A percentile compares a stretch with the other conserved stretches of the same genome.
phyloP scores from a whole-genome alignment of 2,797 vertebrate genomes.

The Rhincodon typus region DNA sequence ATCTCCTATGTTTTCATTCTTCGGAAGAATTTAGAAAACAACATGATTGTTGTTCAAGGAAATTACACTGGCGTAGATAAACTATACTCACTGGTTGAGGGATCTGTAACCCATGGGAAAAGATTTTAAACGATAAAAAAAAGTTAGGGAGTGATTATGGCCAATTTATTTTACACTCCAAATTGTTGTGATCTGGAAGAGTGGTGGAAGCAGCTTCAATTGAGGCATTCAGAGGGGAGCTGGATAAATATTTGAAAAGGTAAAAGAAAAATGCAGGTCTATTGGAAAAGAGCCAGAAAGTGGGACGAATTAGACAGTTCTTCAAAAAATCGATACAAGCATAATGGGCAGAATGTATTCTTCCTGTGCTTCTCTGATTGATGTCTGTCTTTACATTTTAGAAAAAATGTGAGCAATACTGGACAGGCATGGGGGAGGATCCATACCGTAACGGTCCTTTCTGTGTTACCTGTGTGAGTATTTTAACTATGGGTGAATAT shows the following conservation, averaged over 20 bases:
- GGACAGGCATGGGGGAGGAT: slow-evolving; percentile 61
- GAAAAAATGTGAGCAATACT: slow-evolving; percentile 96
- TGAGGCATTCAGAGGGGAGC: background rate
- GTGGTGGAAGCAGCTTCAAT: background rate
- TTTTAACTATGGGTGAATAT: slow-evolving; percentile 13
- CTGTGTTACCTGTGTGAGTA: slow-evolving; percentile 76
- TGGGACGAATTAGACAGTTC: background rate
- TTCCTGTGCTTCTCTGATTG: background rate
- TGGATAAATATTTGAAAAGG: background rate
- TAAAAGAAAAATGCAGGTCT: background rate
- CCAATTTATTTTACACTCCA: background rate
- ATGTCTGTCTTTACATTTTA: slow-evolving; percentile 49
- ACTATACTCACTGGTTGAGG: background rate
- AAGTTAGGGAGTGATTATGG: background rate
- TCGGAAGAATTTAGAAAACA: background rate
- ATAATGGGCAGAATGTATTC: background rate
- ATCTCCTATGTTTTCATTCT: background rate
- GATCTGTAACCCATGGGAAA: background rate
- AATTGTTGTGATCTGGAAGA: background rate
- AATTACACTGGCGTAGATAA: background rate
- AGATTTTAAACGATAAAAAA: background rate
- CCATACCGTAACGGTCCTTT: slow-evolving; percentile 69
- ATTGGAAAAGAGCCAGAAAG: background rate
- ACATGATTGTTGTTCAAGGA: background rate
- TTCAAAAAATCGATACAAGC: background rate